These are phyloP conservation scores for Phyllostomus hastatus DNA, from an alignment of 2,113 vertebrate genomes.

Conservation along the genomic window DNA sequence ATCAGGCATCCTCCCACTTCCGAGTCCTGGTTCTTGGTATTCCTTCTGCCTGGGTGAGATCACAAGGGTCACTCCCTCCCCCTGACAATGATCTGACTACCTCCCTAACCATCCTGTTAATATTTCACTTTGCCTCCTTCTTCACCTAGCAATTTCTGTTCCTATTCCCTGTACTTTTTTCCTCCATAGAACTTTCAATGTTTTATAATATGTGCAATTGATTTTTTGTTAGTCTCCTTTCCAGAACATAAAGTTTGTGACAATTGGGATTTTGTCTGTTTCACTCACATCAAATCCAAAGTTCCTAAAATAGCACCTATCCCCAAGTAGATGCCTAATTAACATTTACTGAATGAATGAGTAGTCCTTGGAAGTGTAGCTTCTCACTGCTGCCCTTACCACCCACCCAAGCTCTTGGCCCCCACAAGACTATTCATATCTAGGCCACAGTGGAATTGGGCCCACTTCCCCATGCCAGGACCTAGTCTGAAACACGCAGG, in stretches of 20 bases:
- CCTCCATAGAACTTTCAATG: not conserved
- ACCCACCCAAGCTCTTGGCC: not conserved
- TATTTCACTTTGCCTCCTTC: not conserved
- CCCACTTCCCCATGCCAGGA: not conserved
- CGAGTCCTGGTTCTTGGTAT: not conserved
- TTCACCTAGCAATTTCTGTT: not conserved
- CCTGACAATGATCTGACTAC: not conserved
- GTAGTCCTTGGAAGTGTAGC: not conserved
- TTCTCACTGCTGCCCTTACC: not conserved
- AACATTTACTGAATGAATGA: not conserved
- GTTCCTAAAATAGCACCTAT: not conserved
- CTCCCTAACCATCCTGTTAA: not conserved
- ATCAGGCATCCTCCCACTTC: not conserved
- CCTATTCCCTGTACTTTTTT: not conserved
- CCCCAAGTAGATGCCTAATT: not conserved
- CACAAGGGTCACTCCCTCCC: not conserved
- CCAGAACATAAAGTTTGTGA: not conserved
- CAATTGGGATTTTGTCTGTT: not conserved
- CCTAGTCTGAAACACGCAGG: not conserved
- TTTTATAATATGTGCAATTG: not conserved
- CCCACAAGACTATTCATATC: not conserved
- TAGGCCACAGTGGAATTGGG: not conserved
- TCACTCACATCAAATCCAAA: not conserved
- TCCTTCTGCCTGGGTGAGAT: not conserved
- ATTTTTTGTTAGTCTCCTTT: not conserved